A percentile compares a stretch with the other conserved stretches of the same genome.
These are phyloP conservation scores for Leptinotarsa undecemlineata DNA, from an alignment of 1,140 invertebrate genomes.

Conservation along the genomic window DNA sequence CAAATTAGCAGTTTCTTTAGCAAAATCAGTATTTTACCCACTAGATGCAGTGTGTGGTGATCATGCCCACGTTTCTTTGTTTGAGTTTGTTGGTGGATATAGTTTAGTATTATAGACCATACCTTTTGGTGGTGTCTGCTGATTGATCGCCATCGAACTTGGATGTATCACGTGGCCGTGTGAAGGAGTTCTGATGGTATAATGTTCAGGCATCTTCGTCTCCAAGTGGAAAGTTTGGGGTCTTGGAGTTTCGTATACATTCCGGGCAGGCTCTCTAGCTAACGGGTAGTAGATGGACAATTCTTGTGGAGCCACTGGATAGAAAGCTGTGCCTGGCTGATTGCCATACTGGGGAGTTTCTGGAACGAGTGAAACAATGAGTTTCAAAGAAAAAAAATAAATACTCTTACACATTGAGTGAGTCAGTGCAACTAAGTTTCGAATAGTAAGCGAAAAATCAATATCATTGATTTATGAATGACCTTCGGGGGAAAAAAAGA, in stretches of 20 bases:
- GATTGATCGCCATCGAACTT: slow-evolving; percentile 46
- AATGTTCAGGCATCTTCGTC: slow-evolving; percentile 48
- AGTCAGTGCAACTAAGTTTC: too few relatives aligned
- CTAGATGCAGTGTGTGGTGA: too few relatives aligned
- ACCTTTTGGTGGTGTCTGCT: slow-evolving; percentile 47
- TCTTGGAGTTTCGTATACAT: slow-evolving; percentile 47
- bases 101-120: not conserved
- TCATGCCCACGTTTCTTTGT: too few relatives aligned
- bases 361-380: slow-evolving; percentile 35
- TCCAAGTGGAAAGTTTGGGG: slow-evolving; percentile 50
- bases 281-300: slow-evolving; percentile 50
- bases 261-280: slow-evolving; percentile 45
- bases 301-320: slow-evolving; percentile 48
- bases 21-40: too few relatives aligned
- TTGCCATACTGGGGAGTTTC: slow-evolving; percentile 51
- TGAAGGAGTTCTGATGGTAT: slow-evolving; percentile 45
- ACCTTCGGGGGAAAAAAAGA: too few relatives aligned
- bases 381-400: too few relatives aligned
- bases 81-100: too few relatives aligned
- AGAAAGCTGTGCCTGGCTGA: slow-evolving; percentile 46
- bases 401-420: too few relatives aligned
- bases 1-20: too few relatives aligned
- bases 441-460: too few relatives aligned
- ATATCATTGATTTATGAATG: too few relatives aligned
- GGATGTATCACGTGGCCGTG: slow-evolving; percentile 50